Base-by-base conservation (phyloP, 2,113 vertebrate genomes). In the Uria aalge region DNA sequence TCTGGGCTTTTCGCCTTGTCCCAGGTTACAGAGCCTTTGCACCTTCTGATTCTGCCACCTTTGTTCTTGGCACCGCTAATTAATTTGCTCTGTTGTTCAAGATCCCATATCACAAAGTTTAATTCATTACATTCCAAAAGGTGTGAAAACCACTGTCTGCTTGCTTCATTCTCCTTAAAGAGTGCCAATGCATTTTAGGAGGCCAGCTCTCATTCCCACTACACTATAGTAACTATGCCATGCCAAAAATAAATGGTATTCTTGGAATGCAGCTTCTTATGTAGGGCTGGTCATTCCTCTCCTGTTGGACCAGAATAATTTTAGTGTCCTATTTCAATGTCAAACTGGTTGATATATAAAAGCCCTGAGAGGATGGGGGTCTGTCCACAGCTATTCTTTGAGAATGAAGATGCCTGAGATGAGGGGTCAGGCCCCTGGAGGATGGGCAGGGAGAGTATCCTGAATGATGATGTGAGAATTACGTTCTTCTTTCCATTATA, bases 201-300 rank as follows among this genome's bases (percentile, higher is more conserved):
- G 41, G 52, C 18, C 12, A 43, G 3, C 18, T 62, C 45, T 76
- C 34, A 45, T 89, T 91, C 64, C 36, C 67, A 26, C 27, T 56
- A n/a, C 38, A 29, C 27, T 57, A 11, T 11, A 75, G 71, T 0
- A 0, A 76, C 32, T 85, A 40, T 7, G 5, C 18, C 43, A 20
- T 48, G 48, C 24, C 43, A 81, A 69, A 91, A 89, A 68, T 32
- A 91, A 84, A 85, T 15, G 5, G 10, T 47, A 66, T 90, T 92
- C 22, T 79, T 76, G 62, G 62, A 92, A 82, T 91, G 47, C 32
- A 60, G 38, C 45, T 84, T 87, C 85, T 64, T 84, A 27, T 12
- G 55, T 8, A 56, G 62, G 69, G 22, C 22, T 92, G 21, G 32
- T 18, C 32, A 50, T 53, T 83, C 41, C 29, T 79, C 38, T 91